Conservation (phyloP, 2,113 vertebrate genomes). For the Syngnathoides biaculeatus region DNA sequence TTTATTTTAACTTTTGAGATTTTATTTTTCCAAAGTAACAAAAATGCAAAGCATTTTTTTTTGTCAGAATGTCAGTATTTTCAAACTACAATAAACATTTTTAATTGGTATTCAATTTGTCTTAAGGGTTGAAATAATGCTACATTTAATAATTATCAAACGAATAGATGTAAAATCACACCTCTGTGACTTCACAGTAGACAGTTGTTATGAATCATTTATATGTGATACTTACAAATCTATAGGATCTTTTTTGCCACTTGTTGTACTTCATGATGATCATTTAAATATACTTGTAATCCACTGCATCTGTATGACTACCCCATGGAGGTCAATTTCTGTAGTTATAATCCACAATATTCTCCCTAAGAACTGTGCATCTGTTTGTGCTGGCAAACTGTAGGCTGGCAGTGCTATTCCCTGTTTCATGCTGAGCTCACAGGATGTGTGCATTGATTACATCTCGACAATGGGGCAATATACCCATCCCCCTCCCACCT, state of each 20-base stretch:
- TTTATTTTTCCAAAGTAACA: no score
- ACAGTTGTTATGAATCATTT: background rate
- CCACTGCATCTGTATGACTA: constrained; percentile 17
- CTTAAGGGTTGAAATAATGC: no score
- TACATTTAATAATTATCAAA: no score
- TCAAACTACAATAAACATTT: no score
- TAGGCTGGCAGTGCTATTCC: constrained; percentile 34
- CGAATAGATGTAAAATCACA: no score
- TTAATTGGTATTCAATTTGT: no score
- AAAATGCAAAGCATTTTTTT: no score
- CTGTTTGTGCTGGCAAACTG: constrained; percentile 20
- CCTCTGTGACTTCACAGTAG: background rate
- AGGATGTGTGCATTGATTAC: constrained; percentile 74
- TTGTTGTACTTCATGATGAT: constrained; percentile 31
- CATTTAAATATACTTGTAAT: constrained; percentile 15
- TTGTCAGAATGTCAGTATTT: no score
- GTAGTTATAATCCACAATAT: constrained; percentile 21
- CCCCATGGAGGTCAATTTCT: constrained; percentile 46
- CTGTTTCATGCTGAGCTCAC: constrained; percentile 66
- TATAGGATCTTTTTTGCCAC: constrained; percentile 34
- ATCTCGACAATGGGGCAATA: constrained; percentile 69
- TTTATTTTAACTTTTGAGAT: no score
- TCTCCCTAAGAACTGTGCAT: constrained; percentile 12
- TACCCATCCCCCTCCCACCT: constrained; percentile 42
- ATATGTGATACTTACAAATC: constrained; percentile 56